phyloP scores from a whole-genome alignment of 2,888 invertebrate species.

The Chesias legatella region DNA sequence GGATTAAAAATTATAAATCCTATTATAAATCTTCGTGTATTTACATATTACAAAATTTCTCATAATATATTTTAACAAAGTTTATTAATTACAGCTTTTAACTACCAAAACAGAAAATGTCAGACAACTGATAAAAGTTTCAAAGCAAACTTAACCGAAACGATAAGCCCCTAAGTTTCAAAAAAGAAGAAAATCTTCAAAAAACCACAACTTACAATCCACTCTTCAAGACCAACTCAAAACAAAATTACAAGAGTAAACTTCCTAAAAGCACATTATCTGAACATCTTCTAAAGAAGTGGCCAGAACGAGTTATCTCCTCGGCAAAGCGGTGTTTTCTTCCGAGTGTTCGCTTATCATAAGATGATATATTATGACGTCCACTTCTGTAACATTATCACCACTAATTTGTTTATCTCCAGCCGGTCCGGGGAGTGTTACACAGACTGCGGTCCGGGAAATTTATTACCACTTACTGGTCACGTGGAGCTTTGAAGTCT shows the following conservation, averaged over 20 bases:
- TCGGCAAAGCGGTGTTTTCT: conserved; percentile 6
- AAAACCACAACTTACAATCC: neutral
- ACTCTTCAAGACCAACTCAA: too few species aligned
- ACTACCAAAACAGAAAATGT: too few species aligned
- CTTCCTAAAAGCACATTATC: neutral
- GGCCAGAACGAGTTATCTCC: neutral
- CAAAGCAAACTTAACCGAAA: too few species aligned
- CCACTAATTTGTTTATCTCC: conserved; percentile 61
- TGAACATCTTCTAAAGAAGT: neutral
- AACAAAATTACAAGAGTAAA: too few species aligned
- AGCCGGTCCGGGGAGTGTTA: conserved; percentile 16
- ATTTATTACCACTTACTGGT: conserved; percentile 52
- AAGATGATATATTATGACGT: conserved; percentile 33
- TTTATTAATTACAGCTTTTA: too few species aligned
- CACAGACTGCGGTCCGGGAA: conserved; percentile 10
- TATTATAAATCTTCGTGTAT: too few species aligned
- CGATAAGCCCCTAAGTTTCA: too few species aligned
- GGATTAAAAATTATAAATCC: too few species aligned
- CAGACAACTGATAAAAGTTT: too few species aligned
- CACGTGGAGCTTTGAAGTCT: conserved; percentile 27
- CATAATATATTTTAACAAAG: too few species aligned
- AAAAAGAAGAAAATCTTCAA: too few species aligned
- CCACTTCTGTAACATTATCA: conserved; percentile 37
- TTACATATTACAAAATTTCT: too few species aligned
- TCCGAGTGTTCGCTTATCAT: conserved; percentile 21